These are phyloP conservation scores for Thunnus thynnus DNA, from an alignment of 2,113 vertebrate species.

Conservation along the genomic window DNA sequence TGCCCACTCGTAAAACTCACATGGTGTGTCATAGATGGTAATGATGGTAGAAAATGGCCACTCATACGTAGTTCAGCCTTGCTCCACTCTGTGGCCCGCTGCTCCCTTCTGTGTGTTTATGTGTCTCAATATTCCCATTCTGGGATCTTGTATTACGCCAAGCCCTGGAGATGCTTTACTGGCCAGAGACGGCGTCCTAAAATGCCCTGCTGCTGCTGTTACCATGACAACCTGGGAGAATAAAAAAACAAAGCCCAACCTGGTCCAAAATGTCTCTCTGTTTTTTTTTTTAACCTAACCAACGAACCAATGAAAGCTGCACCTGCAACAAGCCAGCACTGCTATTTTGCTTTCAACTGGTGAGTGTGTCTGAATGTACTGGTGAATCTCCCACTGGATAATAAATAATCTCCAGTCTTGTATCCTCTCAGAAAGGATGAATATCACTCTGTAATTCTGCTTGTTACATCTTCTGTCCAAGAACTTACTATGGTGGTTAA, in stretches of 20 bases:
- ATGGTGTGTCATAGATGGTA: constrained; percentile 45
- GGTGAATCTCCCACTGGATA: constrained; percentile 23
- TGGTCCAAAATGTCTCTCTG: constrained; percentile 53
- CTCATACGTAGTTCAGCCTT: constrained; percentile 49
- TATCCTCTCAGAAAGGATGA: background rate
- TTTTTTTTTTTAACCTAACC: constrained; percentile 58
- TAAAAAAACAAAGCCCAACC: constrained; percentile 37
- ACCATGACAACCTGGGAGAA: constrained; percentile 77
- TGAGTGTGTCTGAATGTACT: background rate
- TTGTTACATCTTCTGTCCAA: background rate
- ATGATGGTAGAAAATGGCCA: constrained; percentile 59
- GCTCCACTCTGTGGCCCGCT: constrained; percentile 29
- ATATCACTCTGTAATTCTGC: constrained; percentile 12
- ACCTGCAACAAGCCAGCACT: constrained; percentile 54
- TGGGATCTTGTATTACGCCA: constrained; percentile 45
- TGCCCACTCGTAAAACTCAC: constrained; percentile 52
- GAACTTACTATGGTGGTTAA: background rate
- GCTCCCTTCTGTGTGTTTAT: constrained; percentile 58
- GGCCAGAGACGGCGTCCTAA: constrained; percentile 64
- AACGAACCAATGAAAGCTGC: constrained; percentile 64
- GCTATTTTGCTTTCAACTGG: constrained; percentile 42
- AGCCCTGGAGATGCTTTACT: constrained; percentile 62
- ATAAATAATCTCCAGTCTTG: constrained; percentile 22
- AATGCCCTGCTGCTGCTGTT: constrained; percentile 76
- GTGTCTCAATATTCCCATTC: constrained; percentile 59